Evolutionary conservation across 2,797 vertebrate species (phyloP), one percentile per base, ranked within the genome.

Genomic region (Ataeniobius toweri): DNA sequence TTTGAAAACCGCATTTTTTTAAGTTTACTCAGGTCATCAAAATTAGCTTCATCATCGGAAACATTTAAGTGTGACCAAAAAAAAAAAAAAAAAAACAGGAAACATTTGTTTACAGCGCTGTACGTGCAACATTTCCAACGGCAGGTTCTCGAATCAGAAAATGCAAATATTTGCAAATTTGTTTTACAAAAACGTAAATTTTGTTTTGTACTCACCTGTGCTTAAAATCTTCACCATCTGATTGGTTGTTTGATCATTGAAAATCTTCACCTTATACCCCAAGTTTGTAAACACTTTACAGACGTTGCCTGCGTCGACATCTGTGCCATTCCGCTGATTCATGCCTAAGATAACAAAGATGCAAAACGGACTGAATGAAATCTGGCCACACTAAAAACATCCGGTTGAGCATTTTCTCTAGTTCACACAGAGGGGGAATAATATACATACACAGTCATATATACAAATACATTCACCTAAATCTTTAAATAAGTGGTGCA

Each of bases 291-390:
- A 96, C 22, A 88, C 92, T 63, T 92, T 93, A 91, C 94, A 90
- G 1, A 72, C 85, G 8, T 94, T 96, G 53, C 69, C 95, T n/a
- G 95, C 95, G 36, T 96, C 95, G 0, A 95, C 86, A 2, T 96
- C 95, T 0, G 96, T 96, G 9, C 96, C 96, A 10, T 95, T 96
- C 50, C 96, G 89, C 65, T 93, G 90, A 87, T 96, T 96, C 95
- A 96, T 96, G 59, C 95, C 95, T 96, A 75, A 74, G 75, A 22
- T 71, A 74, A 36, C 73, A 8, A 9, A 73, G 71, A 39, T 36
- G 7, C 76, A 6, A 6, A 71, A 36, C 7, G 4, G 26, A 53
- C 50, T 6, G 70, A 28, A 36, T 36, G 36, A 36, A 36, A 36
- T 36, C 36, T 36, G 36, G 36, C 36, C 36, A 36, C 36, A 36